phyloP scores from a whole-genome alignment of 2,888 invertebrate genomes.

The Xanthia icteritia region DNA sequence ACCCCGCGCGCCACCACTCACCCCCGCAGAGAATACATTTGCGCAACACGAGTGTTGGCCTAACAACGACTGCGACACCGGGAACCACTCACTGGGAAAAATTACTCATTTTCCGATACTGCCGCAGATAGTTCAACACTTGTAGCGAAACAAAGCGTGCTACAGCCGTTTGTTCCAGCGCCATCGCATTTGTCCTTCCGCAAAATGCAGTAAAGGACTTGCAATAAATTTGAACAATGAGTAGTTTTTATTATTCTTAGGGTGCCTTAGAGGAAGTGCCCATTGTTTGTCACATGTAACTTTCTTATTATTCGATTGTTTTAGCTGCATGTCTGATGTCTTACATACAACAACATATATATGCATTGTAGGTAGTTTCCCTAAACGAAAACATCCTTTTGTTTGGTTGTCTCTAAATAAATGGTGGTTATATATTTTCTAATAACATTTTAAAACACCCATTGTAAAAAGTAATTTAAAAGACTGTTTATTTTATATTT shows the following conservation, averaged over 20 bases:
- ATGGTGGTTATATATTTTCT: conserved; percentile 3
- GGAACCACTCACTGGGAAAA: conserved; percentile 84
- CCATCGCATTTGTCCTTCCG: conserved; percentile 61
- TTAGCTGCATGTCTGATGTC: conserved; percentile 44
- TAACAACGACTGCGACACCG: conserved; percentile 88
- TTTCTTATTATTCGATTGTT: conserved; percentile 75
- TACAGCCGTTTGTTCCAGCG: conserved; percentile 62
- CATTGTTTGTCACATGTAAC: conserved; percentile 65
- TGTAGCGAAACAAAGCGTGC: conserved; percentile 76
- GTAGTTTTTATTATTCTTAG: conserved; percentile 78
- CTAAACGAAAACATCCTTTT: conserved; percentile 42
- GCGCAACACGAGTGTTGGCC: conserved; percentile 89
- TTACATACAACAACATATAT: not conserved
- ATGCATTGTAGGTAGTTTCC: conserved; percentile 1
- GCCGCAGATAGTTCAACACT: conserved; percentile 65
- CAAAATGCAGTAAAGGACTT: conserved; percentile 73
- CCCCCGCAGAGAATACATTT: conserved; percentile 90
- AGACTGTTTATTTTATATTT: conserved; percentile 50
- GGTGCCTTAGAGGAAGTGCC: conserved; percentile 77
- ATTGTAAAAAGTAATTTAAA: conserved; percentile 40
- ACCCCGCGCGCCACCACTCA: conserved; percentile 74
- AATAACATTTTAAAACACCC: conserved; percentile 26
- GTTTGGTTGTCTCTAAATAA: conserved; percentile 40
- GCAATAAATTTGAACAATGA: conserved; percentile 80
- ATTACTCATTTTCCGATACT: conserved; percentile 85